Evolutionary conservation across 2,888 invertebrate species (phyloP).

Genomic region (Callimorpha dominula): DNA sequence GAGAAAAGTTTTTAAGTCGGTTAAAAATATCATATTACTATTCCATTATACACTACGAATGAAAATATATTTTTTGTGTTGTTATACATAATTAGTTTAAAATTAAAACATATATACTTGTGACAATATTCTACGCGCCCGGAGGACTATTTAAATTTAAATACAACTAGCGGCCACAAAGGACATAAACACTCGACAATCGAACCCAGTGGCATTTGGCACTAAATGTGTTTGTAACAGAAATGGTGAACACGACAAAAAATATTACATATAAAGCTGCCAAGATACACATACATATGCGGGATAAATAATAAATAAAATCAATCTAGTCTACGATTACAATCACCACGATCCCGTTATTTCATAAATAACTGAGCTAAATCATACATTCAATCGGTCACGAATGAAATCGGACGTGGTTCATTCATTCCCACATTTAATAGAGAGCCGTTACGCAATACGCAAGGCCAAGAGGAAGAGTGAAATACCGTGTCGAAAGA

Average conservation of each 20-base stretch:
- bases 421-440: constrained; percentile 21
- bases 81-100: no score
- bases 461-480: neutral
- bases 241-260: constrained; percentile 4
- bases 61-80: no score
- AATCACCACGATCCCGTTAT: constrained; percentile 46
- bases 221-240: neutral
- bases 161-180: no score
- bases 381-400: constrained; percentile 20
- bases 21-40: no score
- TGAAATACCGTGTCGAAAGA: no score
- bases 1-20: no score
- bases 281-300: constrained; percentile 38
- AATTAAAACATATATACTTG: no score
- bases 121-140: no score
- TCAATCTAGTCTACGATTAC: constrained; percentile 46
- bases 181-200: neutral
- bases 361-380: constrained; percentile 49
- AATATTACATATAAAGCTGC: constrained; percentile 28
- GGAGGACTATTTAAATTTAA: no score
- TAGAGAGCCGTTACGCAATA: constrained; percentile 22
- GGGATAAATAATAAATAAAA: constrained; percentile 37
- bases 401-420: constrained; percentile 7
- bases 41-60: no score
- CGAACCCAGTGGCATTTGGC: neutral